Conservation (phyloP, 2,888 invertebrate genomes). For the Pecten maximus region DNA sequence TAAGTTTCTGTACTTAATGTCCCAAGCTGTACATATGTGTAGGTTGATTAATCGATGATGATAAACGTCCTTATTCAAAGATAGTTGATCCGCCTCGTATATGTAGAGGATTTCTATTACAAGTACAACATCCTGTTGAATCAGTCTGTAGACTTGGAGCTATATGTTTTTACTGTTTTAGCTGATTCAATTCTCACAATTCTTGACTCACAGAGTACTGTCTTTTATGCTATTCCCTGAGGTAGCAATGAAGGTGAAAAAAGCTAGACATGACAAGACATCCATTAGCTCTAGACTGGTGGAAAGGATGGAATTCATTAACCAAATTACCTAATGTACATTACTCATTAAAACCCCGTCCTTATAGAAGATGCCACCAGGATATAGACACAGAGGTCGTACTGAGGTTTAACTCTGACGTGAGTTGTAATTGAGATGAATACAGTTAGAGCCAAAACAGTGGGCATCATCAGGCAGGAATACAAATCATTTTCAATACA, state of each 20-base stretch:
- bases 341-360: conserved; percentile 22
- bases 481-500: background rate
- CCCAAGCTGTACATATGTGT: background rate
- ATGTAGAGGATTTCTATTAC: background rate
- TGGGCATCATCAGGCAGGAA: background rate
- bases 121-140: background rate
- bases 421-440: background rate
- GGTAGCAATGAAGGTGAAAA: background rate
- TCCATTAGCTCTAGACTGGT: background rate
- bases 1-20: background rate
- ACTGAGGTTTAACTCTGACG: background rate
- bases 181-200: background rate
- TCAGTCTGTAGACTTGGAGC: background rate
- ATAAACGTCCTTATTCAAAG: background rate
- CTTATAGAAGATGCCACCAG: conserved; percentile 15
- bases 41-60: background rate
- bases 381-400: conserved; percentile 9
- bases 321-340: conserved; percentile 35
- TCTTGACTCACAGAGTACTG: background rate
- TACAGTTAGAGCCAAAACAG: background rate
- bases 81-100: background rate
- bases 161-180: background rate
- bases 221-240: background rate
- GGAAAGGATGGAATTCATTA: conserved; percentile 35
- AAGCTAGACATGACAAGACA: conserved; percentile 25